phyloP scores from a whole-genome alignment of 1,140 invertebrate species.

The Scaptodrosophila lebanonensis region DNA sequence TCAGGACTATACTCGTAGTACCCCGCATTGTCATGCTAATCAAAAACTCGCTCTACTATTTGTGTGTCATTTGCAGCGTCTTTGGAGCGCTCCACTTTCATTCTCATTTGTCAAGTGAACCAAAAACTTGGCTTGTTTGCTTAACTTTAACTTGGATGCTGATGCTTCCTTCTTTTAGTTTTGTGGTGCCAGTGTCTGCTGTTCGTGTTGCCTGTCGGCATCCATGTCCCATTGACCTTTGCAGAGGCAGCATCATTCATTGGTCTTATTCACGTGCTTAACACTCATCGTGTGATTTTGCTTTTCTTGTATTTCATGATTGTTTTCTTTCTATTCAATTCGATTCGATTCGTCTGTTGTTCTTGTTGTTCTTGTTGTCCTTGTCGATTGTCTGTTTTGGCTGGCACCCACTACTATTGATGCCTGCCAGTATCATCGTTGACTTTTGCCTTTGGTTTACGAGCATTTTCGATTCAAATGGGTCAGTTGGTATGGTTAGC shows the following conservation, averaged over 20 bases:
- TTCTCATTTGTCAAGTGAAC: slow-evolving; percentile 61
- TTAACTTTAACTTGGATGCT: slow-evolving; percentile 23
- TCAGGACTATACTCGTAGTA: slow-evolving; percentile 3
- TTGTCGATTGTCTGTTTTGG: slow-evolving; percentile 66
- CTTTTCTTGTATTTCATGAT: slow-evolving; percentile 58
- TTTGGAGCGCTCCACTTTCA: slow-evolving; percentile 38
- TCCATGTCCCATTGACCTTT: slow-evolving; percentile 42
- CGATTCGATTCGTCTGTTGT: slow-evolving; percentile 12
- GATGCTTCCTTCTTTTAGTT: slow-evolving; percentile 17
- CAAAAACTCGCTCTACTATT: slow-evolving; percentile 41
- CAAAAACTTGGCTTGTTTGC: slow-evolving; percentile 47
- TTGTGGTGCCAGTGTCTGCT: too few relatives aligned
- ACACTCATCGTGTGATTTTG: slow-evolving; percentile 22
- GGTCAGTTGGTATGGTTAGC: too few relatives aligned
- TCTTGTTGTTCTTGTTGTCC: slow-evolving; percentile 15
- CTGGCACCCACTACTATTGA: slow-evolving; percentile 58
- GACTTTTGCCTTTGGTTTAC: slow-evolving; percentile 59
- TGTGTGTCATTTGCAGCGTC: slow-evolving; percentile 41
- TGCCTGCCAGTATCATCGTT: slow-evolving; percentile 54
- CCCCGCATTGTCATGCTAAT: slow-evolving; percentile 59
- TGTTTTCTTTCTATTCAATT: slow-evolving; percentile 62
- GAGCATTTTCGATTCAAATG: slow-evolving; percentile 52
- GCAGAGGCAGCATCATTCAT: too few relatives aligned
- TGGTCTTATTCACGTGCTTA: slow-evolving; percentile 40
- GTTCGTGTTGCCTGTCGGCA: not conserved